Evolutionary conservation across 2,888 invertebrate species (phyloP).

Genomic region (Stictocephala bisonia): DNA sequence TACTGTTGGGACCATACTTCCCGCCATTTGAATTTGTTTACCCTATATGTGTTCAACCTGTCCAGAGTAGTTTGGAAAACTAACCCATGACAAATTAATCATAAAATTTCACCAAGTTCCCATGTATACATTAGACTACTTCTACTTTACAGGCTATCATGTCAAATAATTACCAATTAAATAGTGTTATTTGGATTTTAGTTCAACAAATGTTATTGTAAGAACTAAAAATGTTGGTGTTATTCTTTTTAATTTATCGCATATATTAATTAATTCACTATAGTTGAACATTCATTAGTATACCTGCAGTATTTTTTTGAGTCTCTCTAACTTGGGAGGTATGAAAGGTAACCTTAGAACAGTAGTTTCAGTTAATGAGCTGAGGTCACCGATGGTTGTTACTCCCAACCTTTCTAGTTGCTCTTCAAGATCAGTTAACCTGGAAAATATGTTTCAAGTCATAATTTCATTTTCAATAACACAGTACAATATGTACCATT

Average conservation of each 20-base stretch:
- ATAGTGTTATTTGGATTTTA: too few relatives aligned
- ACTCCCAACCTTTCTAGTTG: conserved; percentile 30
- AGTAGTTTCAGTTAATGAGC: conserved; percentile 20
- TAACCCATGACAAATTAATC: too few relatives aligned
- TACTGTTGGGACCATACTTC: too few relatives aligned
- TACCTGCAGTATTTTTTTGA: conserved; percentile 31
- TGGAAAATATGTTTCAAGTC: background rate
- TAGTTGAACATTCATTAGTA: background rate
- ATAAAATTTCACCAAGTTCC: too few relatives aligned
- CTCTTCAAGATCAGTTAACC: conserved; percentile 14
- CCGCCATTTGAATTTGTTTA: too few relatives aligned
- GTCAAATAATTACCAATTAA: too few relatives aligned
- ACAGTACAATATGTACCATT: too few relatives aligned
- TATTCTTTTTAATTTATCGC: background rate
- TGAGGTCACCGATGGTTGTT: conserved; percentile 31
- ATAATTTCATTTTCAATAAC: too few relatives aligned
- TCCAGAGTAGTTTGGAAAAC: too few relatives aligned
- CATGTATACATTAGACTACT: too few relatives aligned
- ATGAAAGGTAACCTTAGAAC: conserved; percentile 34
- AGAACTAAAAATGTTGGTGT: background rate
- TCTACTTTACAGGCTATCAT: too few relatives aligned
- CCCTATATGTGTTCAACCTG: too few relatives aligned
- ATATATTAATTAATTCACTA: background rate
- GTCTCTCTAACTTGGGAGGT: conserved; percentile 32
- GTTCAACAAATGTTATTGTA: background rate